Evolutionary conservation across 1,140 invertebrate species (phyloP), one percentile per base, ranked within the genome.

Genomic region (Eriosoma lanigerum): DNA sequence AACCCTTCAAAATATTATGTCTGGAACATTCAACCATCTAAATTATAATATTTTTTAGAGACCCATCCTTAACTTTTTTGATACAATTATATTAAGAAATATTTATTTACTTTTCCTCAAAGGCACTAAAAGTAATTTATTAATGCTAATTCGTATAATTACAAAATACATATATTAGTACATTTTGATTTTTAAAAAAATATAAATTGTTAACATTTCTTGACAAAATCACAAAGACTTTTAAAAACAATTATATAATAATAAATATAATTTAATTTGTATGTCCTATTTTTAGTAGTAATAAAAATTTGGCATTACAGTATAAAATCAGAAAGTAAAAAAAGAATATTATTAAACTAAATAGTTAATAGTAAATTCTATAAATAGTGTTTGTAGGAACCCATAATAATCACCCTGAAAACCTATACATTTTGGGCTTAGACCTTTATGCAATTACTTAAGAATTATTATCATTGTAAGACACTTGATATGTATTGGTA

Each of bases 321-420:
- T 72, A n/a, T 46, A 66, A 66, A n/a, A 52, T 72, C n/a, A n/a
- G n/a, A 29, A 68, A 38, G 44, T 70, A 70, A 5, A 73, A 72
- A 38, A 72, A 73, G 54, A 54, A 54, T 75, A 56, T 24, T 50
- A 72, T 21, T 72, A 38, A 4, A 38, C 32, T 38, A 38, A 38
- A 8, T 38, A 38, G 32, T 38, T 8, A 38, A 38, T 38, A 38
- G 32, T 38, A 29, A 76, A 56, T 24, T 56, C 29, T 58, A 56
- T 58, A 58, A 54, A 52, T 76, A 76, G 38, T 75, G 32, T 58
- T 46, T 78, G 38, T 78, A 78, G 75, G 75, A 78, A 78, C 75
- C 75, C 75, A 62, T 78, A 78, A 78, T 78, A 46, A 46, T 48
- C 75, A 78, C 75, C 75, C 75, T 78, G 75, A 78, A 78, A 78